These are phyloP conservation scores for Mesocricetus auratus DNA, from an alignment of 2,113 vertebrate genomes.

Conservation along the genomic window DNA sequence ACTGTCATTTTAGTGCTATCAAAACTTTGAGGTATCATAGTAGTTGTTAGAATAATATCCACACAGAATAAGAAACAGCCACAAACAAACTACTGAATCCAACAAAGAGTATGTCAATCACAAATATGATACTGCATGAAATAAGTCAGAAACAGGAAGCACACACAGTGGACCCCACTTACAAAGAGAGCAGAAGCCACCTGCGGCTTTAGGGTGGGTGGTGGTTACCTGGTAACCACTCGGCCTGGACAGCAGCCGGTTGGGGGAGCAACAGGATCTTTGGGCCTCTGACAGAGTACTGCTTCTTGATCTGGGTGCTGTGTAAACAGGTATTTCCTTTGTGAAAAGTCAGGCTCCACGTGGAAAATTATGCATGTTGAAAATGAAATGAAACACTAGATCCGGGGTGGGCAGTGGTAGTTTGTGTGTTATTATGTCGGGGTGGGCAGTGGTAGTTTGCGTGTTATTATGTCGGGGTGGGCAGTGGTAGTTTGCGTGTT, in stretches of 20 bases:
- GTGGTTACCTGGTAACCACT: neutral
- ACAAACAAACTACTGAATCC: neutral
- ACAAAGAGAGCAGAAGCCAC: neutral
- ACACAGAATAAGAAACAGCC: neutral
- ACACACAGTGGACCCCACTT: neutral
- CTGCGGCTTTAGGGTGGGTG: accelerated
- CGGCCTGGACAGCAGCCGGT: neutral
- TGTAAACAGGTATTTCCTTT: neutral
- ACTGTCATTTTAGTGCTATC: neutral
- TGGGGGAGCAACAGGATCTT: neutral
- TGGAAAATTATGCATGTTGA: neutral
- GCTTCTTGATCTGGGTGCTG: neutral
- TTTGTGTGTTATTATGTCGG: no score
- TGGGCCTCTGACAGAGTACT: no score
- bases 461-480: no score
- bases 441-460: neutral
- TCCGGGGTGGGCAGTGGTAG: neutral
- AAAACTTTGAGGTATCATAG: neutral
- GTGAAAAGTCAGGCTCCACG: neutral
- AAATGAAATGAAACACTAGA: neutral
- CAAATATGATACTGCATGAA: neutral
- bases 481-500: neutral
- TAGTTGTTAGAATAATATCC: neutral
- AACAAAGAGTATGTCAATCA: neutral
- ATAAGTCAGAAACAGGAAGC: neutral